Conservation (phyloP, 2,888 invertebrate species). For the Aelia acuminata region DNA sequence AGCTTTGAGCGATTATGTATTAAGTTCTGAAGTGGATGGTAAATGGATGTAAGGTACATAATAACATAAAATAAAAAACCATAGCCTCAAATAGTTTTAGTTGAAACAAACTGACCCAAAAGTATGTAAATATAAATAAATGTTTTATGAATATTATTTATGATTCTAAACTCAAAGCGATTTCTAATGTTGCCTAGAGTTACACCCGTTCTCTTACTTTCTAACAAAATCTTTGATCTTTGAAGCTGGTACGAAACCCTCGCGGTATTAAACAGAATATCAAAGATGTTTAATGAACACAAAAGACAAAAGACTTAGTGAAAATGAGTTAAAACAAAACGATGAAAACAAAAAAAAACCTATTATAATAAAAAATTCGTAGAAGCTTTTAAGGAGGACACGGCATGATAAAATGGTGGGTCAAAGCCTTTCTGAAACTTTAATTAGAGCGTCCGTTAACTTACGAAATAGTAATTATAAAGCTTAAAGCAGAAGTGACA, state of each 20-base stretch:
- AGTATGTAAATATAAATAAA: too few species aligned
- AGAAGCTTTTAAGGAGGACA: background rate
- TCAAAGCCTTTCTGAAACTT: background rate
- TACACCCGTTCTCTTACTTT: background rate
- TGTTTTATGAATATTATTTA: background rate
- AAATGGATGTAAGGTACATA: too few species aligned
- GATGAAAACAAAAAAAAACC: background rate
- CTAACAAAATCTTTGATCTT: background rate
- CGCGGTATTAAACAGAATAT: background rate
- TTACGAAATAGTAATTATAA: too few species aligned
- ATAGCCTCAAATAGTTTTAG: too few species aligned
- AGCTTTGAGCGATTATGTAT: too few species aligned
- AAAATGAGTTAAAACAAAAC: background rate
- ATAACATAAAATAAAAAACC: too few species aligned
- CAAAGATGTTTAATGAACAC: background rate
- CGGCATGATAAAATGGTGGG: background rate
- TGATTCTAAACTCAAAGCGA: background rate
- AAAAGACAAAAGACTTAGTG: background rate
- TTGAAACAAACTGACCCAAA: too few species aligned
- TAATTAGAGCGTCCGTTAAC: background rate
- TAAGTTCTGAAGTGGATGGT: too few species aligned
- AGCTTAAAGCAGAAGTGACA: too few species aligned
- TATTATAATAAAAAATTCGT: background rate
- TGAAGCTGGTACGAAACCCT: background rate
- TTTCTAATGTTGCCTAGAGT: background rate